These are phyloP conservation scores for Plotosus lineatus DNA, from an alignment of 2,113 vertebrate species.

Conservation along the genomic window DNA sequence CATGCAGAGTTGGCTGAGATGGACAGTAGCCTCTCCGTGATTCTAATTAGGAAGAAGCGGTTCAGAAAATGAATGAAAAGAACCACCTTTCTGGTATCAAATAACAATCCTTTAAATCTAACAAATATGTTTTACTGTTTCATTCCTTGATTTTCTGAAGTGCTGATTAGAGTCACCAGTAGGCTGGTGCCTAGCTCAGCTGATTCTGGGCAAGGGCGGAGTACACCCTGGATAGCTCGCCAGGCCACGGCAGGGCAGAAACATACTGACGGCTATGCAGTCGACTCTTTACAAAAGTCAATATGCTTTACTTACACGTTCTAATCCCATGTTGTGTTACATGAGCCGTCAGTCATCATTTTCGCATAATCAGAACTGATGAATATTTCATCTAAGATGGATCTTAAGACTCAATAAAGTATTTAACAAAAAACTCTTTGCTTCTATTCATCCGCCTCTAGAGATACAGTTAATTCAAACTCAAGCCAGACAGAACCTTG, in stretches of 20 bases:
- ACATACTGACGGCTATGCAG: too few species aligned
- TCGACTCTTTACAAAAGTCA: too few species aligned
- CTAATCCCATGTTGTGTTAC: constrained; percentile 86
- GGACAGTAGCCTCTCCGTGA: too few species aligned
- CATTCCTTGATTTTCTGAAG: too few species aligned
- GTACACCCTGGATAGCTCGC: too few species aligned
- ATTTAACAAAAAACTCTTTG: constrained; percentile 83
- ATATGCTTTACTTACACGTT: constrained; percentile 90
- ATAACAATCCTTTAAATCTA: constrained; percentile 82
- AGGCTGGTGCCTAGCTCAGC: too few species aligned
- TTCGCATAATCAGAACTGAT: constrained; percentile 90
- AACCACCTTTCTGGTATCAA: constrained; percentile 9
- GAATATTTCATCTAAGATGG: constrained; percentile 91
- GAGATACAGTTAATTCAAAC: constrained; percentile 34
- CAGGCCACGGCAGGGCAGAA: too few species aligned
- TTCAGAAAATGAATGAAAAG: too few species aligned
- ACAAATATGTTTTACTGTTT: constrained; percentile 89
- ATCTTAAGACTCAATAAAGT: constrained; percentile 86
- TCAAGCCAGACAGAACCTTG: constrained; percentile 7
- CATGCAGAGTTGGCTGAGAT: too few species aligned
- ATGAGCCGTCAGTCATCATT: constrained; percentile 86
- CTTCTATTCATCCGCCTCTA: constrained; percentile 60
- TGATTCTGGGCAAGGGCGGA: too few species aligned
- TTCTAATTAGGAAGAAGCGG: too few species aligned
- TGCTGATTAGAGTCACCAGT: too few species aligned